Percentiles rank a stretch among this genome's conserved stretches.
Evolutionary conservation across 2,797 vertebrate species (phyloP).

Genomic region (Pangasius djambal): DNA sequence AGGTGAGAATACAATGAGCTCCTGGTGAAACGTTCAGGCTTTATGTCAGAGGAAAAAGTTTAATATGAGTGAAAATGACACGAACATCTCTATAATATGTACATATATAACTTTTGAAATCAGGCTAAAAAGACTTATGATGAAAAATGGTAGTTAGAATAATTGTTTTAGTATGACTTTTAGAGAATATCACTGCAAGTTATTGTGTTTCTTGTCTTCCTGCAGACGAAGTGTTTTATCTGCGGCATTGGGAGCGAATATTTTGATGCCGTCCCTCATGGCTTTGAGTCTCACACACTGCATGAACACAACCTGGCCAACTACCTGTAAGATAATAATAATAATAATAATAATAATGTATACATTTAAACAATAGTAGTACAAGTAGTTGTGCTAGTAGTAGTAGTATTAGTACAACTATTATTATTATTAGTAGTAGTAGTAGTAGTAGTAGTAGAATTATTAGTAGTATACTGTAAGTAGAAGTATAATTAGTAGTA

Average conservation of each 20-base stretch:
- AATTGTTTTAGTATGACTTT: too few relatives aligned
- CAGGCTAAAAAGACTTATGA: not conserved
- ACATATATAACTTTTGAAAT: not conserved
- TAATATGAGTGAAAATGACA: not conserved
- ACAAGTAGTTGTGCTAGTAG: not conserved
- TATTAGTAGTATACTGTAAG: too few relatives aligned
- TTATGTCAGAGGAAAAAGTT: not conserved
- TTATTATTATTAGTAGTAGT: not conserved
- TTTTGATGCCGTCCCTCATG: slow-evolving; percentile 76
- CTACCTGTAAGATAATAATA: slow-evolving; percentile 74
- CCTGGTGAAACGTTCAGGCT: not conserved
- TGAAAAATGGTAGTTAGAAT: not conserved
- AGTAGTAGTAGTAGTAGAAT: not conserved
- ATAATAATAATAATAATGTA: not conserved
- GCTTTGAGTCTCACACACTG: slow-evolving; percentile 79
- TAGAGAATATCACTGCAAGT: not conserved
- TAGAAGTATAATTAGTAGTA: too few relatives aligned
- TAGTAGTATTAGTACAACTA: not conserved
- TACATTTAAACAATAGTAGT: not conserved
- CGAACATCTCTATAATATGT: not conserved
- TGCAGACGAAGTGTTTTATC: slow-evolving; percentile 80
- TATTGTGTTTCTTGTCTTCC: slow-evolving; percentile 32
- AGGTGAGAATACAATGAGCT: slow-evolving; percentile 61
- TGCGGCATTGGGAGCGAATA: slow-evolving; percentile 79
- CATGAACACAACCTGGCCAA: slow-evolving; percentile 82